Percentiles rank a stretch among this genome's conserved stretches.
Evolutionary conservation across 1,140 invertebrate genomes (phyloP).

Genomic region (Danaus melanippus): DNA sequence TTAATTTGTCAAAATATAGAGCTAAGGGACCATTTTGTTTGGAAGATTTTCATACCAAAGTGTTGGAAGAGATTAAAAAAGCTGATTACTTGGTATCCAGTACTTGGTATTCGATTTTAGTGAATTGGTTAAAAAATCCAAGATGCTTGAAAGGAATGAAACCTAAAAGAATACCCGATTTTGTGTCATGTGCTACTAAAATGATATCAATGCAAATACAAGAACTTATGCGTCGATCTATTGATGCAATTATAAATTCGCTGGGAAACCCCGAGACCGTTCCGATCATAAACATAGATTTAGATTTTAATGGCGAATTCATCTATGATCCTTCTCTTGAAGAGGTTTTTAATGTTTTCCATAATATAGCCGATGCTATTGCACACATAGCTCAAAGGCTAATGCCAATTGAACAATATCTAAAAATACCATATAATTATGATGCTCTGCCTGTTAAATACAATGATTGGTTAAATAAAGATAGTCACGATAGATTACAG

Average conservation of each 20-base stretch:
- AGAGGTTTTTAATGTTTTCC: conserved; percentile 58
- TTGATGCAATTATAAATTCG: conserved; percentile 53
- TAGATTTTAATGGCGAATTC: conserved; percentile 69
- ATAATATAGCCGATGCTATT: conserved; percentile 60
- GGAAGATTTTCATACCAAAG: conserved; percentile 56
- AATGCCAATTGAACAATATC: conserved; percentile 66
- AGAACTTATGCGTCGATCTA: conserved; percentile 67
- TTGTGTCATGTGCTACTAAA: conserved; percentile 60
- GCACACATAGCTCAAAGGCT: conserved; percentile 63
- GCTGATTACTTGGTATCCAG: conserved; percentile 63
- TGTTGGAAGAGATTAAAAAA: conserved; percentile 63
- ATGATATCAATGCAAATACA: conserved; percentile 68
- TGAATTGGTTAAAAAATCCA: conserved; percentile 62
- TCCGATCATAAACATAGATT: conserved; percentile 53
- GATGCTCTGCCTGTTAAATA: conserved; percentile 58
- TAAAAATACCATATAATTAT: conserved; percentile 51
- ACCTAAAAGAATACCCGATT: conserved; percentile 45
- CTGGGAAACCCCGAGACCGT: conserved; percentile 48
- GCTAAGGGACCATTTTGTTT: conserved; percentile 57
- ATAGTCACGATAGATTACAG: conserved; percentile 56
- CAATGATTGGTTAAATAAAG: conserved; percentile 59
- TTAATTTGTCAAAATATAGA: conserved; percentile 72
- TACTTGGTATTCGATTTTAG: conserved; percentile 62
- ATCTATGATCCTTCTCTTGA: conserved; percentile 62
- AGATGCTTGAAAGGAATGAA: conserved; percentile 53